Percentiles rank a stretch among this genome's conserved stretches.
phyloP scores from a whole-genome alignment of 2,888 invertebrate genomes.

The Melitaea athalia region DNA sequence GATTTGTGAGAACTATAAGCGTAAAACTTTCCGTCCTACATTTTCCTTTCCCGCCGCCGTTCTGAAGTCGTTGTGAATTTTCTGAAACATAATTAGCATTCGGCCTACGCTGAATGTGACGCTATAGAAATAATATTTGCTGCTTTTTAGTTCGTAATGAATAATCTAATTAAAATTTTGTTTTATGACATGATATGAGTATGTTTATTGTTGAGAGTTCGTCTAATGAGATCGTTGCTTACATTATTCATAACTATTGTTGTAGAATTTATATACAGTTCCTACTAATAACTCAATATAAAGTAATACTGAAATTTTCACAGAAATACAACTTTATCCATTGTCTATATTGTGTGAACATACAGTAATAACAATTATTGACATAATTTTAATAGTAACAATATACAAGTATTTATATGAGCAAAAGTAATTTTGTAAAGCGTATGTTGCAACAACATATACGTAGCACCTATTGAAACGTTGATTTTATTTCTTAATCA shows the following conservation, averaged over 20 bases:
- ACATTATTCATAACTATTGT: neutral
- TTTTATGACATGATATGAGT: neutral
- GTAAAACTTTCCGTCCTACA: slow-evolving; percentile 24
- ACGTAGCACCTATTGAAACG: no score
- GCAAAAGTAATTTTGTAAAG: no score
- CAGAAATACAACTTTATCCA: no score
- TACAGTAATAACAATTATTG: no score
- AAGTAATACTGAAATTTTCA: no score
- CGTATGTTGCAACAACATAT: no score
- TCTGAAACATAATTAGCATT: slow-evolving; percentile 33
- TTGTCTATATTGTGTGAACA: no score
- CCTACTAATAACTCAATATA: no score
- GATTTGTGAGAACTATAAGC: slow-evolving; percentile 10
- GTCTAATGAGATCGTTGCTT: neutral
- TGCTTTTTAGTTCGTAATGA: slow-evolving; percentile 12
- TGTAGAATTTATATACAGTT: neutral
- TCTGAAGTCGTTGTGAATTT: slow-evolving; percentile 30
- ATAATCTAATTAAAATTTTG: slow-evolving; percentile 15
- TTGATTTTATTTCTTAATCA: no score
- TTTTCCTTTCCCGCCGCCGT: slow-evolving; percentile 21
- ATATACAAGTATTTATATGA: no score
- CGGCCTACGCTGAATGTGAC: slow-evolving; percentile 29
- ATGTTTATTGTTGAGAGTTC: neutral
- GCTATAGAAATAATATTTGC: slow-evolving; percentile 19
- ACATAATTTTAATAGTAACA: no score